Percentiles rank a stretch among this genome's conserved stretches.
These are phyloP conservation scores for Lichenostomus cassidix DNA, from an alignment of 2,113 vertebrate genomes.

Conservation along the genomic window DNA sequence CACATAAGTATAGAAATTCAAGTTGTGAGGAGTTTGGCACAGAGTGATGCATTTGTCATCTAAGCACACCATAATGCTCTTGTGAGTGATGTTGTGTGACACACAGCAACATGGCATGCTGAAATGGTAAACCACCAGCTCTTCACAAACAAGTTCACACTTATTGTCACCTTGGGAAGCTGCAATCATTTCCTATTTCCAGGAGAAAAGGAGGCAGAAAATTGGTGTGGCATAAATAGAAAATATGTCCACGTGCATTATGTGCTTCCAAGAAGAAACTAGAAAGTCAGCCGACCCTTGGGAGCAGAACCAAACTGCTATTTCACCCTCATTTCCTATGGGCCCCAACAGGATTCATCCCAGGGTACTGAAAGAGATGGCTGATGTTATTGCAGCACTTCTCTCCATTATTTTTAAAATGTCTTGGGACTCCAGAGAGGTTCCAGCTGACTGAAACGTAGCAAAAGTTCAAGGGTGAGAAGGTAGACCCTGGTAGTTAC, in stretches of 20 bases:
- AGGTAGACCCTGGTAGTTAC: neutral
- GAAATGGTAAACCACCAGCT: neutral
- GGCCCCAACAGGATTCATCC: neutral
- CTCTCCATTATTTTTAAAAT: neutral
- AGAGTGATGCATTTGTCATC: neutral
- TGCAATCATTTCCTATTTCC: neutral
- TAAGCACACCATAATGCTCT: neutral
- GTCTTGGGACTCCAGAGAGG: neutral
- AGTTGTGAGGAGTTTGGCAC: neutral
- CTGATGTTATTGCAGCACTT: neutral
- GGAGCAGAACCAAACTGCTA: neutral
- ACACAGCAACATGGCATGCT: neutral
- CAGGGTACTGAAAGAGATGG: neutral
- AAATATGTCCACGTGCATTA: neutral
- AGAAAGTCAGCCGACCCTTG: neutral
- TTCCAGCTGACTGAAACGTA: neutral
- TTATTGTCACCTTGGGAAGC: neutral
- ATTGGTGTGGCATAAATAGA: neutral
- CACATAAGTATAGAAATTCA: neutral
- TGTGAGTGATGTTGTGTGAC: neutral
- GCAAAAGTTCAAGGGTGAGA: neutral
- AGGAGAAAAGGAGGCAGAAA: conserved; percentile 24
- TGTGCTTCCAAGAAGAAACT: neutral
- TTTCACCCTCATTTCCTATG: neutral
- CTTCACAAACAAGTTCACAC: neutral